Evolutionary conservation across 2,888 invertebrate genomes (phyloP).

Genomic region (Phymatocera aterrima): DNA sequence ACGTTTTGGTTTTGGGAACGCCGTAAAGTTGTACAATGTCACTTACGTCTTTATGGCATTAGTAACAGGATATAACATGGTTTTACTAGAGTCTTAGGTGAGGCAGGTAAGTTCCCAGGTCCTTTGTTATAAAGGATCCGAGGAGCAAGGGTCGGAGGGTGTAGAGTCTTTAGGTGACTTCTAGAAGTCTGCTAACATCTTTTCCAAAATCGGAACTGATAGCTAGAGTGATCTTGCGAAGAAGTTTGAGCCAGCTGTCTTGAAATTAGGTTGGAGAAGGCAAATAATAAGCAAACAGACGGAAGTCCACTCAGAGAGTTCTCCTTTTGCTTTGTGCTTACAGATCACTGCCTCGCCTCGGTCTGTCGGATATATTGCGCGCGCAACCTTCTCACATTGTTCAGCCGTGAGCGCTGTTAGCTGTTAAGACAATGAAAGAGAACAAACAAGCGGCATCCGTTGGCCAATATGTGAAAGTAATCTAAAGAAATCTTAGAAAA

Average conservation of each 20-base stretch:
- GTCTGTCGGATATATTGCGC: conserved; percentile 72
- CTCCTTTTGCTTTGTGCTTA: conserved; percentile 75
- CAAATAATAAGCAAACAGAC: conserved; percentile 69
- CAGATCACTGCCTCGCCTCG: conserved; percentile 74
- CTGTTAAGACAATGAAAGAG: conserved; percentile 59
- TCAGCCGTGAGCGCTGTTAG: conserved; percentile 73
- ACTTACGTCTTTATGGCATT: no score
- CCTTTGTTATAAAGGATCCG: conserved; percentile 53
- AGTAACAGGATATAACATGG: no score
- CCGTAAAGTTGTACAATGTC: no score
- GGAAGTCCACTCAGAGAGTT: conserved; percentile 73
- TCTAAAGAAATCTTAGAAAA: conserved; percentile 58
- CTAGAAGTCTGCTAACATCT: background rate
- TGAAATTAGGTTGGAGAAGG: conserved; percentile 69
- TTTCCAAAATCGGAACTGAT: background rate
- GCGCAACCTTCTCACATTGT: conserved; percentile 69
- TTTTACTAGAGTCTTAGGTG: conserved; percentile 19
- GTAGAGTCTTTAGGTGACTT: background rate
- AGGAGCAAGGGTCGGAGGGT: conserved; percentile 20
- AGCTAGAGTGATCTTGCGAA: background rate
- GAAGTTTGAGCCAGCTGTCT: conserved; percentile 12
- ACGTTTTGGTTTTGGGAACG: no score
- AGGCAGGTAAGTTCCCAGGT: conserved; percentile 52
- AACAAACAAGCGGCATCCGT: conserved; percentile 46
- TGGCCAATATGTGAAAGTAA: conserved; percentile 55